Evolutionary conservation across 2,888 invertebrate species (phyloP).

Genomic region (Diarsia mendica): DNA sequence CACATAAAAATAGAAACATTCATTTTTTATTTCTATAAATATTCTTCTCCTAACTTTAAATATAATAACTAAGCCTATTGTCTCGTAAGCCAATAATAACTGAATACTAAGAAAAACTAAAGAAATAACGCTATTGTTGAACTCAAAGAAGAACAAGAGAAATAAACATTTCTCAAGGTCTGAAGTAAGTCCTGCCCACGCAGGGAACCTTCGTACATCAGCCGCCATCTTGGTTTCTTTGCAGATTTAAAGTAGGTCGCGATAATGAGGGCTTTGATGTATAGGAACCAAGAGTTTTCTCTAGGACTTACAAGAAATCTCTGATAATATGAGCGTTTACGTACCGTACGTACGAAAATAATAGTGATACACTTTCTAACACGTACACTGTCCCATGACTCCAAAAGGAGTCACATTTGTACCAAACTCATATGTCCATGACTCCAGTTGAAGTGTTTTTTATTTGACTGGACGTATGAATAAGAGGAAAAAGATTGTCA

Average conservation of each 20-base stretch:
- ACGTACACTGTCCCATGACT: too few relatives aligned
- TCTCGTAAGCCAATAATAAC: not conserved
- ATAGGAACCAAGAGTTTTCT: not conserved
- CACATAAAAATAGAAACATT: too few relatives aligned
- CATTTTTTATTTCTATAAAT: not conserved
- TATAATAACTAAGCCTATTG: not conserved
- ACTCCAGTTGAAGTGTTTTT: too few relatives aligned
- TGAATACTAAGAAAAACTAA: not conserved
- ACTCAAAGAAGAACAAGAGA: not conserved
- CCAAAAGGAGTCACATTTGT: too few relatives aligned
- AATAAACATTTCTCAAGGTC: constrained; percentile 4
- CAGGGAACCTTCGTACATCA: not conserved
- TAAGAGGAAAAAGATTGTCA: too few relatives aligned
- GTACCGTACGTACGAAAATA: not conserved
- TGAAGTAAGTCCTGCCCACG: constrained; percentile 7
- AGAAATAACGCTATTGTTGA: not conserved
- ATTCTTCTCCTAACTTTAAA: not conserved
- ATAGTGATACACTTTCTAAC: not conserved
- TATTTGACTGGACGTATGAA: too few relatives aligned
- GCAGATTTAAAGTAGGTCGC: constrained; percentile 14
- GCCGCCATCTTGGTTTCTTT: constrained; percentile 17
- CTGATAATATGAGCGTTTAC: not conserved
- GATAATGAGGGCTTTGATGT: not conserved
- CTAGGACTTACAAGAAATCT: not conserved
- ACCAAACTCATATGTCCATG: too few relatives aligned